These are phyloP conservation scores for Carettochelys insculpta DNA, from an alignment of 2,113 vertebrate genomes.

Conservation along the genomic window DNA sequence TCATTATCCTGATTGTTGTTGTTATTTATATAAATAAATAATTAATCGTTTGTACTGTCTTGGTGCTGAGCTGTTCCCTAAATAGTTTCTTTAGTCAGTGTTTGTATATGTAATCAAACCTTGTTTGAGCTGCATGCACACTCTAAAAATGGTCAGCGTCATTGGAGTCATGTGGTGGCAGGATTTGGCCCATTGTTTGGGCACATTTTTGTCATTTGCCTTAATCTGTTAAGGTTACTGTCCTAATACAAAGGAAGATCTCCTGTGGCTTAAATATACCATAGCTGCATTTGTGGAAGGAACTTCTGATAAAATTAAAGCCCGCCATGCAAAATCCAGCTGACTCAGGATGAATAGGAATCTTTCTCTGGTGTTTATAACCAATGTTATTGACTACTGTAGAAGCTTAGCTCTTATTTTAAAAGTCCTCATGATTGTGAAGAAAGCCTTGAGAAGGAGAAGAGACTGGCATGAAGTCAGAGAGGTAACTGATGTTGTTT, in stretches of 20 bases:
- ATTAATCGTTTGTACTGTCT: neutral
- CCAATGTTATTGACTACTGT: neutral
- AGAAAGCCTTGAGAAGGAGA: neutral
- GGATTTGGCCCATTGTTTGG: neutral
- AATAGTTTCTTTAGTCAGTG: neutral
- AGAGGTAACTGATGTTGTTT: neutral
- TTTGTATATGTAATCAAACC: neutral
- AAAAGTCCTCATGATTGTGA: neutral
- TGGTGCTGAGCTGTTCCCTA: neutral
- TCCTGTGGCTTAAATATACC: neutral
- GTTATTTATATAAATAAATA: too few species aligned
- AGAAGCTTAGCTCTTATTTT: neutral
- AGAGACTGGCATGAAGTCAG: neutral
- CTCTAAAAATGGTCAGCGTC: neutral
- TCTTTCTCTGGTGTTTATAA: neutral
- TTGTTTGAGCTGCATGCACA: neutral
- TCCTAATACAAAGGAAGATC: neutral
- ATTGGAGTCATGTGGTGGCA: neutral
- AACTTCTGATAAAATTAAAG: neutral
- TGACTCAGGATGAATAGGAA: neutral
- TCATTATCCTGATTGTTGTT: too few species aligned
- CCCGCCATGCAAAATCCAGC: neutral
- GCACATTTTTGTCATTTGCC: neutral
- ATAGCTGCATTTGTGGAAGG: neutral
- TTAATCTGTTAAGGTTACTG: too few species aligned